Base-by-base conservation (phyloP, 1,140 invertebrate genomes). In the Aleiodes sp. region DNA sequence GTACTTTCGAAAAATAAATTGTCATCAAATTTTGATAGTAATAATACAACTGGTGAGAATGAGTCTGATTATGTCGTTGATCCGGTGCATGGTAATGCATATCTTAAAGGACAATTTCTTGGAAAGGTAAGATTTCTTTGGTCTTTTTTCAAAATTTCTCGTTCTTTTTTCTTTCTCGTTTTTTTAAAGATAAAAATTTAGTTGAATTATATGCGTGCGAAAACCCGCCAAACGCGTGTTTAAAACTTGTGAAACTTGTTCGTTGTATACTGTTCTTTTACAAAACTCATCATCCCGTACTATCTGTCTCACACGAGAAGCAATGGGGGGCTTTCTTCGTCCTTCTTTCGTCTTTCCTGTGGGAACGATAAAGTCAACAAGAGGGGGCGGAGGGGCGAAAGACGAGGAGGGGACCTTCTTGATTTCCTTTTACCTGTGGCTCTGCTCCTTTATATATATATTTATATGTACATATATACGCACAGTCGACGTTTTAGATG, bases 1-100 rank as follows among this genome's bases (percentile, higher is more conserved):
- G n/a, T n/a, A 28, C 29, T 9, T 14, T 12, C 28, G 16, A 14
- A 26, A 21, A 69, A 56, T 35, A 69, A 39, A 29, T 75, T 75
- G 12, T 65, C 73, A 0, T 69, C 76, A 0, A 67, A 70, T 6
- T 76, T 76, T 70, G 70, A 70, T 31, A 80, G 74, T 57, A 81
- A 81, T 57, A 31, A 59, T 28, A 29, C 56, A 24, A 78, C 82
- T 12, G 67, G 72, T 43, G 83, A 81, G 8, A 81, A 84, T 60
- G 78, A 88, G 41, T 82, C 86, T 3, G 86, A 87, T 70, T 88
- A 87, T 66, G 87, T 89, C 10, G 82, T 87, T 24, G 88, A 89
- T 75, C 83, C 82, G 4, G 80, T 77, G 2, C 84, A 84, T 28
- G 83, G 86, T 26, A 88, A 87, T 26, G 86, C 87, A 2, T 89